Conservation (phyloP, 2,797 vertebrate genomes). For the Dendrocincla tyrannina region DNA sequence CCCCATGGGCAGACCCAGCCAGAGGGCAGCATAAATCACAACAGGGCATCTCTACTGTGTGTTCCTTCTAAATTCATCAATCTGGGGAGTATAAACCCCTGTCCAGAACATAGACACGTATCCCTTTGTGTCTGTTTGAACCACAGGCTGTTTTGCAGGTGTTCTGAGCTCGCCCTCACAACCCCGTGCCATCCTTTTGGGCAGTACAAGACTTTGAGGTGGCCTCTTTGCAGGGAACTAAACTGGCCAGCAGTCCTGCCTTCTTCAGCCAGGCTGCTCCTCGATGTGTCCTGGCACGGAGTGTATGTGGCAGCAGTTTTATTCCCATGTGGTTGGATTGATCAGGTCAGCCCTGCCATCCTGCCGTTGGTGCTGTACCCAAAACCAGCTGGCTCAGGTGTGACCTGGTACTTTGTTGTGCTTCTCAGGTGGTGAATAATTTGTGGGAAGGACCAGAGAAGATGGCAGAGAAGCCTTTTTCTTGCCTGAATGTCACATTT, state of each 20-base stretch:
- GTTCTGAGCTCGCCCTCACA: not conserved
- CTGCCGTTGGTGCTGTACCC: rapidly evolving
- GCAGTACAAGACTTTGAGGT: not conserved
- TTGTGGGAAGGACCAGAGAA: not conserved
- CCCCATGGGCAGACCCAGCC: not conserved
- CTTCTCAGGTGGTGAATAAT: not conserved
- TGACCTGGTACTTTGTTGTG: rapidly evolving
- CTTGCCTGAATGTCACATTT: not conserved
- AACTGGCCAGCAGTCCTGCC: not conserved
- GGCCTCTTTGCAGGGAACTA: rapidly evolving
- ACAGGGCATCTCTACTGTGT: not conserved
- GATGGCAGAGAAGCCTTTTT: not conserved
- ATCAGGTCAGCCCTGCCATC: not conserved
- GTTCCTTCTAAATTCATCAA: not conserved
- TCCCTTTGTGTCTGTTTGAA: not conserved
- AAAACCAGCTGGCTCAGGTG: not conserved
- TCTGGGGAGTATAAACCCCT: not conserved
- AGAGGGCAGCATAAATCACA: not conserved
- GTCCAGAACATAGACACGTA: not conserved
- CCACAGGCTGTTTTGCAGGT: not conserved
- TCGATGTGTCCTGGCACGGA: rapidly evolving
- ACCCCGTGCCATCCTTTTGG: not conserved
- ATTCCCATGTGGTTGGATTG: not conserved
- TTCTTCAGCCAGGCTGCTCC: not conserved
- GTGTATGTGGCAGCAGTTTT: not conserved